Base-by-base conservation (phyloP, 2,113 vertebrate genomes). In the Hemicordylus capensis region DNA sequence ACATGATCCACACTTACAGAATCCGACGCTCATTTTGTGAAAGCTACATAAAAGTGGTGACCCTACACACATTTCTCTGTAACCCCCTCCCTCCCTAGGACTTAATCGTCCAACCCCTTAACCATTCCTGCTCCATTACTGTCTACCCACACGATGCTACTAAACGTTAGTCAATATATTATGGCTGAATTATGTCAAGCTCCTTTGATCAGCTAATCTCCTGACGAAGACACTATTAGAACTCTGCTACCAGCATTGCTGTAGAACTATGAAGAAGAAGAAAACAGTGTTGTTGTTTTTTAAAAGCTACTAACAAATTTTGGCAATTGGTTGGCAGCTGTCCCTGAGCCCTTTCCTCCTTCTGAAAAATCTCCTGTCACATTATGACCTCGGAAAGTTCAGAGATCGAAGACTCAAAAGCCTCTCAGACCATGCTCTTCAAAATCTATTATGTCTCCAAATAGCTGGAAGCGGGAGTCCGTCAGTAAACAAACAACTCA, bases 401-500 rank as follows among this genome's bases (percentile, higher is more conserved):
- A 90, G n/a, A 76, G 46, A 90, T 85, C 83, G 1, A 3, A 79
- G 51, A 88, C 34, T 74, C 77, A 74, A 89, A 91, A 24, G n/a
- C 54, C 24, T 76, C 28, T 69, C 37, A 67, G 56, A 75, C 77
- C 51, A 80, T 74, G 79, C 89, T 91, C 76, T 88, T 81, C n/a
- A 88, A 89, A 87, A 92, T 74, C 85, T 54, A 12, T 93, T 79
- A 86, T 78, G 76, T 76, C 48, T 89, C 42, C 26, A 58, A 83
- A 14, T 51, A 90, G 83, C 74, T 88, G 66, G 75, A 90, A 81
- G 15, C 83, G 85, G 34, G 39, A 69, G 77, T 87, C 79, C 81
- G 78, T 90, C 44, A 81, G 58, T 44, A 89, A 92, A 87, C 84
- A 94, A 93, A 90, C 81, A 93, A 88, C 86, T 92, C 85, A 87